Conservation (phyloP, 2,888 invertebrate genomes). For the Hirtodrosophila confusa region DNA sequence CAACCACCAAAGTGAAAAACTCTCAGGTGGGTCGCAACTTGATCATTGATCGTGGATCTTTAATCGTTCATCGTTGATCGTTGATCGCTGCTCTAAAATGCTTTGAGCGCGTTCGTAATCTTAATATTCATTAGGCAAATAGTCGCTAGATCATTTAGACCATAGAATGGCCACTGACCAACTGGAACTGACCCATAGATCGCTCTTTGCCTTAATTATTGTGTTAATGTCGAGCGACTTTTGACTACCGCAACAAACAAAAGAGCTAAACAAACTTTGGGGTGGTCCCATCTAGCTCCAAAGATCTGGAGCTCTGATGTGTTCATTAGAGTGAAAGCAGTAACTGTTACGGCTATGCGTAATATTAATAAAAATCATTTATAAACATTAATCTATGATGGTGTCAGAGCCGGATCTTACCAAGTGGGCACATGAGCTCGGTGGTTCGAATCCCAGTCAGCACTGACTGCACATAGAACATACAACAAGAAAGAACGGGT, state of each 20-base stretch:
- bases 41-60: conserved; percentile 22
- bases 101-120: conserved; percentile 53
- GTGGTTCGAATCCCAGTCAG: too few relatives aligned
- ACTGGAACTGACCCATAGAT: not conserved
- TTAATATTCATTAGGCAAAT: conserved; percentile 79
- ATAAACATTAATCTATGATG: too few relatives aligned
- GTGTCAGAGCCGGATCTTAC: too few relatives aligned
- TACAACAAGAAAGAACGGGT: too few relatives aligned
- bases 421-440: too few relatives aligned
- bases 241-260: conserved; percentile 61
- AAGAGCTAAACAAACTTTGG: conserved; percentile 46
- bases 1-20: conserved; percentile 4
- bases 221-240: conserved; percentile 47
- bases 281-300: conserved; percentile 60
- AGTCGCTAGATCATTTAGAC: conserved; percentile 42
- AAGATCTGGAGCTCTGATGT: conserved; percentile 12
- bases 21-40: conserved; percentile 47
- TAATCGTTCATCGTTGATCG: conserved; percentile 5
- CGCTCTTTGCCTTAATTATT: conserved; percentile 52
- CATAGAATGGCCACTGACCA: conserved; percentile 17
- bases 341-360: not conserved
- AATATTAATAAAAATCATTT: not conserved
- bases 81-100: conserved; percentile 16
- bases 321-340: conserved; percentile 41
- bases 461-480: too few relatives aligned